Percentiles rank a stretch among this genome's conserved stretches.
Conservation (phyloP, 2,888 invertebrate genomes). For the Panopea generosa region DNA sequence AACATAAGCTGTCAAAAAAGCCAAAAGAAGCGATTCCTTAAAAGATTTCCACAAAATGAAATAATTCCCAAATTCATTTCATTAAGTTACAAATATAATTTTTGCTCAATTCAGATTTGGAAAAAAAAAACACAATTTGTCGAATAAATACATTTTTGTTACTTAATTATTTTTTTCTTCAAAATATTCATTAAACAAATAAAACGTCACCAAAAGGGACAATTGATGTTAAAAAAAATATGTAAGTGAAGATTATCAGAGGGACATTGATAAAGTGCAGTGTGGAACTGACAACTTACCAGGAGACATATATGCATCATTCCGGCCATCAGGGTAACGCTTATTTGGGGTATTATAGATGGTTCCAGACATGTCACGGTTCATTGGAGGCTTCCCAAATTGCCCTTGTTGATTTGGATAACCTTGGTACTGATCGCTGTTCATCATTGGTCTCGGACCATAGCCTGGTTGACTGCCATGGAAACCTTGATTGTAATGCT, state of each 20-base stretch:
- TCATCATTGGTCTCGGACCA: conserved; percentile 63
- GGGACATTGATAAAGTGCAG: too few relatives aligned
- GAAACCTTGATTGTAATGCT: conserved; percentile 31
- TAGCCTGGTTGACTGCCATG: conserved; percentile 49
- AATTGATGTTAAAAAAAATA: too few relatives aligned
- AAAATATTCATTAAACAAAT: too few relatives aligned
- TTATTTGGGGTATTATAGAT: conserved; percentile 77
- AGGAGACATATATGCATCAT: conserved; percentile 65
- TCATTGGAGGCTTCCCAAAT: conserved; percentile 67
- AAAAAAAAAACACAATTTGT: too few relatives aligned
- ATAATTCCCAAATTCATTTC: too few relatives aligned
- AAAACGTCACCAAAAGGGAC: too few relatives aligned
- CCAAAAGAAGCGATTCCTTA: conserved; percentile 1
- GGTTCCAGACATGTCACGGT: conserved; percentile 61
- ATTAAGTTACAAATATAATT: too few relatives aligned
- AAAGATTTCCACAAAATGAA: too few relatives aligned
- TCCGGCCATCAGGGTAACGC: conserved; percentile 69
- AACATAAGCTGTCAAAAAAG: conserved; percentile 45
- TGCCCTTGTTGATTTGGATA: conserved; percentile 65
- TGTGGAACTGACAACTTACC: conserved; percentile 60
- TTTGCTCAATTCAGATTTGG: too few relatives aligned
- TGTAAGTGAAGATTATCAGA: too few relatives aligned
- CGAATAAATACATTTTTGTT: too few relatives aligned
- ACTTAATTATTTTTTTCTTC: too few relatives aligned
- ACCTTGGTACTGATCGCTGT: conserved; percentile 66